A percentile compares a stretch with the other conserved stretches of the same genome.
phyloP scores from a whole-genome alignment of 2,113 vertebrate species.

The Opisthocomus hoazin region DNA sequence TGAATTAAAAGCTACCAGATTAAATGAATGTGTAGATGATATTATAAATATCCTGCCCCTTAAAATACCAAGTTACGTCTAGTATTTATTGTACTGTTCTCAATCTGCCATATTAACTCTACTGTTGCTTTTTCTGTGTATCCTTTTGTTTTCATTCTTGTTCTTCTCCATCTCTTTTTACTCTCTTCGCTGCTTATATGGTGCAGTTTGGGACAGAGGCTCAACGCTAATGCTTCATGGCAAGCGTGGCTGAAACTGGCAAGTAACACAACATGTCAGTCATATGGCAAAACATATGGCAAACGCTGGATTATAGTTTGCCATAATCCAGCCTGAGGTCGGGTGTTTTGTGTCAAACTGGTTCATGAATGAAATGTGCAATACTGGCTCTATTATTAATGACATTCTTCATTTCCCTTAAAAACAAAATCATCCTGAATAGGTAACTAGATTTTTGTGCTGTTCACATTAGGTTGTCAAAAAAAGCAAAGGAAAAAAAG shows the following conservation, averaged over 20 bases:
- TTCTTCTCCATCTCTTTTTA: slow-evolving; percentile 52
- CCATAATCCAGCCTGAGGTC: slow-evolving; percentile 54
- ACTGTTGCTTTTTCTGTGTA: slow-evolving; percentile 54
- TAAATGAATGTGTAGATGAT: neutral
- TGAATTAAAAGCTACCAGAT: neutral
- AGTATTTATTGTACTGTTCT: slow-evolving; percentile 55
- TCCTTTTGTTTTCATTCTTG: slow-evolving; percentile 61
- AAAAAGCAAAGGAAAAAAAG: neutral
- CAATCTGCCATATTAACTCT: slow-evolving; percentile 58
- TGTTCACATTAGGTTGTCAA: neutral
- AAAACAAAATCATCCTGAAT: neutral
- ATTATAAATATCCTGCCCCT: neutral
- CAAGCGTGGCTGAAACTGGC: slow-evolving; percentile 80
- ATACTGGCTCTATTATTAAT: neutral
- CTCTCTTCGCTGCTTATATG: slow-evolving; percentile 62
- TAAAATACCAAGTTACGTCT: neutral
- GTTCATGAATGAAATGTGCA: slow-evolving; percentile 23
- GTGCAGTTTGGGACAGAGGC: slow-evolving; percentile 71
- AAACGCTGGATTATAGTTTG: slow-evolving; percentile 73
- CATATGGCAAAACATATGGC: slow-evolving; percentile 66
- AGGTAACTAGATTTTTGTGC: neutral
- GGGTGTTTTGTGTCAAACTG: slow-evolving; percentile 24
- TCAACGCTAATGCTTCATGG: slow-evolving; percentile 72
- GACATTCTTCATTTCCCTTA: slow-evolving; percentile 34
- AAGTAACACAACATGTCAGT: slow-evolving; percentile 74